Percentiles rank a stretch among this genome's conserved stretches.
These are phyloP conservation scores for Caenorhabditis angaria DNA, from an alignment of 2,888 invertebrate species.

Conservation along the genomic window DNA sequence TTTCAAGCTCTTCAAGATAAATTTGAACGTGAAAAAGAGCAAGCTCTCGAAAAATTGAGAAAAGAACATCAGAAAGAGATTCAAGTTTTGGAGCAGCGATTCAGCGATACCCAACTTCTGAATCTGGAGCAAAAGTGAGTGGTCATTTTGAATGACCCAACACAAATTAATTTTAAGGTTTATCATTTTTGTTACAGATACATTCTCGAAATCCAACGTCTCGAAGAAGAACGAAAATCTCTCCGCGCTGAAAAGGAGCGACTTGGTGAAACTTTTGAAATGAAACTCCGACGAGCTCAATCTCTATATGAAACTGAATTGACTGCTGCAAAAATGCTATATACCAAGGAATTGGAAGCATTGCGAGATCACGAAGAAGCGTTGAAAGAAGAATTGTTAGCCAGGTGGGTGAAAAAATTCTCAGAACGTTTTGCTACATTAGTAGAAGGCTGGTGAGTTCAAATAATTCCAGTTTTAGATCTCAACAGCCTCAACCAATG, in stretches of 20 bases:
- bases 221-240: slow-evolving; percentile 72
- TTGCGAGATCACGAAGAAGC: slow-evolving; percentile 71
- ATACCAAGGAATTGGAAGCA: slow-evolving; percentile 70
- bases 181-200: too few relatives aligned
- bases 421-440: not conserved
- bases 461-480: too few relatives aligned
- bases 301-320: slow-evolving; percentile 71
- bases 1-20: slow-evolving; percentile 73
- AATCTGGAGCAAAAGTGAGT: slow-evolving; percentile 72
- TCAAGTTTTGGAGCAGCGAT: slow-evolving; percentile 68
- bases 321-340: slow-evolving; percentile 71
- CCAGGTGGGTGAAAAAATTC: slow-evolving; percentile 15
- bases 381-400: slow-evolving; percentile 68
- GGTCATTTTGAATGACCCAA: too few relatives aligned
- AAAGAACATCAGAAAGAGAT: slow-evolving; percentile 73
- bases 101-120: slow-evolving; percentile 70
- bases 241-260: slow-evolving; percentile 70
- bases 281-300: slow-evolving; percentile 71
- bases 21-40: slow-evolving; percentile 72
- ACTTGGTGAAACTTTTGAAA: slow-evolving; percentile 72
- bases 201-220: slow-evolving; percentile 70
- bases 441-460: too few relatives aligned
- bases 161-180: too few relatives aligned
- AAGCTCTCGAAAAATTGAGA: slow-evolving; percentile 70
- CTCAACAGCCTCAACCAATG: too few relatives aligned